A percentile compares a stretch with the other conserved stretches of the same genome.
Evolutionary conservation across 2,888 invertebrate species (phyloP).

Genomic region (Epinotia demarniana): DNA sequence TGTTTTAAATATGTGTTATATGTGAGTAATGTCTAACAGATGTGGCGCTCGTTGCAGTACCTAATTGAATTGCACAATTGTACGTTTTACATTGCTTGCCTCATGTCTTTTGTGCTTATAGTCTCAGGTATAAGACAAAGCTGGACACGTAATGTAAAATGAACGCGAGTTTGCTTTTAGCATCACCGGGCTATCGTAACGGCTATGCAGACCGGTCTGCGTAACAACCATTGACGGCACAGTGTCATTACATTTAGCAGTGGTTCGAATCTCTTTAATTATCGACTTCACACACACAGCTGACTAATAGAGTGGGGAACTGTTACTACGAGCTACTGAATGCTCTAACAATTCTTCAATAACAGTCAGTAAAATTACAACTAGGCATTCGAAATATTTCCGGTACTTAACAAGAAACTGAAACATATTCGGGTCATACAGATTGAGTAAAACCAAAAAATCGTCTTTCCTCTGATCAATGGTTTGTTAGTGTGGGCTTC

Average conservation of each 20-base stretch:
- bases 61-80: constrained; percentile 9
- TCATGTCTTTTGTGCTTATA: neutral
- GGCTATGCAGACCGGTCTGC: constrained; percentile 26
- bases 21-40: constrained; percentile 39
- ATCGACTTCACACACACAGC: neutral
- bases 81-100: constrained; percentile 28
- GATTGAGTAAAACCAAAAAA: no score
- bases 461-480: no score
- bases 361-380: neutral
- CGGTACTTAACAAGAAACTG: neutral
- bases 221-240: constrained; percentile 19
- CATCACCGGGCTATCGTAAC: neutral
- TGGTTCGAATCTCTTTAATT: constrained; percentile 54
- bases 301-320: neutral
- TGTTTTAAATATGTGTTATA: constrained; percentile 35
- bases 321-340: neutral
- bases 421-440: no score
- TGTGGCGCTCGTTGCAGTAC: constrained; percentile 3
- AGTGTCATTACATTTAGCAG: constrained; percentile 51
- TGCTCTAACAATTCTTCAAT: neutral
- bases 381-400: neutral
- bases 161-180: constrained; percentile 15
- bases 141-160: constrained; percentile 11
- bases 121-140: neutral
- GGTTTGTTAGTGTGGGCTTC: no score